phyloP scores from a whole-genome alignment of 1,140 invertebrate genomes.

The Brachionus sp. region DNA sequence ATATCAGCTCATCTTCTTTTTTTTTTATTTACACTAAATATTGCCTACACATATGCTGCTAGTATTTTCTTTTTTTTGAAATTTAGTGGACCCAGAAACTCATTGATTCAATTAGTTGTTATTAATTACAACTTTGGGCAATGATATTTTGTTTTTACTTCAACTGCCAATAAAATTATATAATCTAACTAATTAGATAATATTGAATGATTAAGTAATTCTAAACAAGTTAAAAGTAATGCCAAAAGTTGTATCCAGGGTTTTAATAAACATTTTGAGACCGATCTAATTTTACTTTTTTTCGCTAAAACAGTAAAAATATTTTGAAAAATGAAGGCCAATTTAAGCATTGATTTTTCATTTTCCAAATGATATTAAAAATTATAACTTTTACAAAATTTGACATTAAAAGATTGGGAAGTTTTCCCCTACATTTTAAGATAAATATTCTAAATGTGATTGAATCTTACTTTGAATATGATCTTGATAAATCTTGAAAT shows the following conservation, averaged over 20 bases:
- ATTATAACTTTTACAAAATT: too few relatives aligned
- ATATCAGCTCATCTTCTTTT: not conserved
- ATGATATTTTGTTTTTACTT: not conserved
- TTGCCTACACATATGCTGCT: not conserved
- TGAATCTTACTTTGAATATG: too few relatives aligned
- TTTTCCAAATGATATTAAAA: too few relatives aligned
- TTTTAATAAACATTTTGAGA: not conserved
- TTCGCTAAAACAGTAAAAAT: too few relatives aligned
- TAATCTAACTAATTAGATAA: not conserved
- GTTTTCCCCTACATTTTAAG: too few relatives aligned
- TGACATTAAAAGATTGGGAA: too few relatives aligned
- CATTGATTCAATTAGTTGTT: not conserved
- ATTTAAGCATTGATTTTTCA: too few relatives aligned
- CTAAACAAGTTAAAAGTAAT: not conserved
- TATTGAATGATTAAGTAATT: not conserved
- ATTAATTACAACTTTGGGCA: not conserved
- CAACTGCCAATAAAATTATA: not conserved
- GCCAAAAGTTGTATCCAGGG: not conserved
- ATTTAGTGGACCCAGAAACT: not conserved
- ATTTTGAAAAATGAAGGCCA: too few relatives aligned
- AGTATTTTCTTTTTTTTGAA: not conserved
- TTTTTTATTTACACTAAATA: not conserved
- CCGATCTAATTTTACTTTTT: too few relatives aligned
- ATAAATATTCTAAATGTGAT: too few relatives aligned
- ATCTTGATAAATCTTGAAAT: too few relatives aligned